Evolutionary conservation across 2,888 invertebrate genomes (phyloP), one percentile per base, ranked within the genome.

Genomic region (Priapulus caudatus): DNA sequence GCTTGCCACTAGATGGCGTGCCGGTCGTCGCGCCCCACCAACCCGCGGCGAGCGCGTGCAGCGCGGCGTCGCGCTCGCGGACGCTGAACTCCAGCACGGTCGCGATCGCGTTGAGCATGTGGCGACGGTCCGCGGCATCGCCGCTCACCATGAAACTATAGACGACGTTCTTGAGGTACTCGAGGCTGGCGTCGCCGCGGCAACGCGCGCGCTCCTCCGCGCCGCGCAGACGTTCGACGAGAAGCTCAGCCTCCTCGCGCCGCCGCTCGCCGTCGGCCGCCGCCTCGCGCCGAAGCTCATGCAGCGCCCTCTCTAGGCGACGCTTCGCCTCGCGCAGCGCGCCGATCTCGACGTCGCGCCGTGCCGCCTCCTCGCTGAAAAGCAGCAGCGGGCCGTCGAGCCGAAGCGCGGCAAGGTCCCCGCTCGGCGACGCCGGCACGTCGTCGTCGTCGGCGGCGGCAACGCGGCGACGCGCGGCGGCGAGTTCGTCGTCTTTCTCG

Each of bases 141-240:
- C 77, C 77, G 1, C 83, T 82, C 53, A 81, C 76, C 23, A 90
- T 74, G 66, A 82, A 90, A 56, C 86, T 84, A 50, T 87, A 78
- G 50, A 89, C 82, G 2, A 91, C 89, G 72, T 91, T 91, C 70
- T 91, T 89, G 52, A 91, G 70, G 67, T 91, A 91, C 68, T 90
- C 90, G 43, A 90, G 71, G 71, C 89, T 90, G 0, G 87, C 86
- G 4, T 85, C 85, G 70, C 87, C 86, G 0, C 86, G 75, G 1
- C 84, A 83, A 43, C 64, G 64, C n/a, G n/a, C n/a, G 59, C 68
- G 68, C 18, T 74, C 62, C 54, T 74, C 71, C 16, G 69, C 59
- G 48, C 72, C 68, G 45, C 67, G 64, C 2, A 75, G 64, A 55
- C 73, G 68, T 55, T 74, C 65, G 48, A 64, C 63, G 20, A 84